Evolutionary conservation across 64 coral and sea anemone genomes (phyloP).

Genomic region (Cladopsammia gracilis): DNA sequence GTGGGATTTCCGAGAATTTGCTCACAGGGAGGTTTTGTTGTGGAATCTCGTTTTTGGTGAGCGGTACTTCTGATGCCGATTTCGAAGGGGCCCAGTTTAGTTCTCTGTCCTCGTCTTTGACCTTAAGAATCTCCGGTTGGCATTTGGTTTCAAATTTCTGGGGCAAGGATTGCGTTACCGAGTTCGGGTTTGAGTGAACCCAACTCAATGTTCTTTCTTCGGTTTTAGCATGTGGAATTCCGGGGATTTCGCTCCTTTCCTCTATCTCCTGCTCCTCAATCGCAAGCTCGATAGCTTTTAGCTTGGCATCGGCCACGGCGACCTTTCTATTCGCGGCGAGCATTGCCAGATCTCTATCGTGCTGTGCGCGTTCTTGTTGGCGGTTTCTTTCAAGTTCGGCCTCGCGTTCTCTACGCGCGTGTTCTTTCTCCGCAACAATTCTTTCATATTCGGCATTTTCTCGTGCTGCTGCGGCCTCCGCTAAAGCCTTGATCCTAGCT

Average conservation of each 20-base stretch:
- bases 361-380: conserved; percentile 31
- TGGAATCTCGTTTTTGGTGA: conserved; percentile 1
- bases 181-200: background rate
- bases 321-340: conserved; percentile 12
- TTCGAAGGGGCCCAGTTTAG: too few species aligned
- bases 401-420: conserved; percentile 20
- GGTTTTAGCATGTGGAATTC: background rate
- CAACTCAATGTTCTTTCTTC: conserved; percentile 18
- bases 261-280: conserved; percentile 22
- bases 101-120: too few species aligned
- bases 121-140: background rate
- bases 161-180: background rate
- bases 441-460: conserved; percentile 31
- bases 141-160: background rate
- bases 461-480: conserved; percentile 51
- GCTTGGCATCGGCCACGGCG: conserved; percentile 44
- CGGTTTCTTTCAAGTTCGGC: conserved; percentile 17
- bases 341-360: conserved; percentile 8
- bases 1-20: background rate
- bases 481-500: conserved; percentile 46
- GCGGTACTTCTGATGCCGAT: background rate
- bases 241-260: background rate
- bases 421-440: conserved; percentile 40
- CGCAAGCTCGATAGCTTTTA: conserved; percentile 56
- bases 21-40: background rate